phyloP scores from a whole-genome alignment of 2,113 vertebrate species.

The Eleginops maclovinus region DNA sequence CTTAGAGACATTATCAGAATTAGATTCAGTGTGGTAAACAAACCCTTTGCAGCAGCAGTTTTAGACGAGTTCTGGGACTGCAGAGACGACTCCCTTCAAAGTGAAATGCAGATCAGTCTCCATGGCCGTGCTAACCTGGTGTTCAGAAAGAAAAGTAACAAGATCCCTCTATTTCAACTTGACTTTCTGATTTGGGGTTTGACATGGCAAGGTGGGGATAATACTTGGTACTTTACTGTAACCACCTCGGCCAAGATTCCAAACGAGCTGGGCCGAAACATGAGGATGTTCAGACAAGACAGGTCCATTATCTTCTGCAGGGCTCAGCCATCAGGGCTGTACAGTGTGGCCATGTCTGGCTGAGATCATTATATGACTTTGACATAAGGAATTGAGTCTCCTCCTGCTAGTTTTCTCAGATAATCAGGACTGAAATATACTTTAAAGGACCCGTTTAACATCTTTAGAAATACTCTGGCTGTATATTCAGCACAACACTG shows the following conservation, averaged over 20 bases:
- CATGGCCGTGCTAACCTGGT: neutral
- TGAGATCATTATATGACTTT: constrained; percentile 1
- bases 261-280: no score
- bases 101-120: constrained; percentile 11
- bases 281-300: no score
- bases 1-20: neutral
- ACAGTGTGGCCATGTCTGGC: neutral
- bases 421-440: no score
- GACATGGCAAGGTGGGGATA: no score
- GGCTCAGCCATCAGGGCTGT: neutral
- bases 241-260: no score
- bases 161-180: neutral
- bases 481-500: no score
- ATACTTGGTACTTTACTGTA: no score
- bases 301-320: constrained; percentile 20
- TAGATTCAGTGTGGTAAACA: constrained; percentile 9
- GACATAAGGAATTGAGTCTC: neutral
- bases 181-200: no score
- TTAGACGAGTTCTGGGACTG: neutral
- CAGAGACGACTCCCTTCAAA: neutral
- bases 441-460: no score
- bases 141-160: constrained; percentile 5
- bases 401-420: neutral
- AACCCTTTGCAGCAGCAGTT: neutral
- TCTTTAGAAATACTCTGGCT: no score